These are phyloP conservation scores for Meloidogyne exigua DNA, from an alignment of 1,140 invertebrate species.

Conservation along the genomic window DNA sequence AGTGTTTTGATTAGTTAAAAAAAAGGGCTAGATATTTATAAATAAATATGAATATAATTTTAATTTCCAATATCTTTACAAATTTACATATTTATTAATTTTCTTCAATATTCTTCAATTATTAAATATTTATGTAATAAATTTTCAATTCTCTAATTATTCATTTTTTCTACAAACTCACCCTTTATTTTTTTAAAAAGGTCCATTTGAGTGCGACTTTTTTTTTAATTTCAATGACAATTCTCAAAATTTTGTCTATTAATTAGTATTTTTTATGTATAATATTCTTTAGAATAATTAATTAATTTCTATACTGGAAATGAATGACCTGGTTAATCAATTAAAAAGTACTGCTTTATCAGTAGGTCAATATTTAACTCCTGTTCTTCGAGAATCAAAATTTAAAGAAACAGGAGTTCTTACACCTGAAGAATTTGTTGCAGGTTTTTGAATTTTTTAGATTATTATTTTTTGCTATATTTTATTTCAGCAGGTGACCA, in stretches of 20 bases:
- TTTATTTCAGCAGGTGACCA: slow-evolving; percentile 92
- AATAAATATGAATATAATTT: not conserved
- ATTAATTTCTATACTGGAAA: slow-evolving; percentile 21
- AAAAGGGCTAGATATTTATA: not conserved
- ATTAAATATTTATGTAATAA: too few relatives aligned
- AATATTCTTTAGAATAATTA: not conserved
- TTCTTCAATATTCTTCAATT: too few relatives aligned
- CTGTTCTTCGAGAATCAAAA: slow-evolving; percentile 94
- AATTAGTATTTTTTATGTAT: not conserved
- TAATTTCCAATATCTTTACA: not conserved
- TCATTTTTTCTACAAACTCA: too few relatives aligned
- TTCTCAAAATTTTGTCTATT: not conserved
- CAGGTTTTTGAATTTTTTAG: slow-evolving; percentile 14
- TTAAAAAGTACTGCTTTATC: slow-evolving; percentile 36
- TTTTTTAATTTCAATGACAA: not conserved
- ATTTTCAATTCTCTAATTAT: too few relatives aligned
- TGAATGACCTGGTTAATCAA: slow-evolving; percentile 40
- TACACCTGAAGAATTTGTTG: slow-evolving; percentile 73
- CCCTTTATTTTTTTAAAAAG: not conserved
- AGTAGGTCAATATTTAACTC: slow-evolving; percentile 91
- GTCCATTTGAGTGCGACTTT: not conserved
- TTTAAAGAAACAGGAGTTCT: slow-evolving; percentile 96
- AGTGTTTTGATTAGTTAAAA: not conserved
- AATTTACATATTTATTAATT: too few relatives aligned
- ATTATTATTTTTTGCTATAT: slow-evolving; percentile 69